Percentiles rank a stretch among this genome's conserved stretches.
These are phyloP conservation scores for Morone chrysops DNA, from an alignment of 2,113 vertebrate species.

Conservation along the genomic window DNA sequence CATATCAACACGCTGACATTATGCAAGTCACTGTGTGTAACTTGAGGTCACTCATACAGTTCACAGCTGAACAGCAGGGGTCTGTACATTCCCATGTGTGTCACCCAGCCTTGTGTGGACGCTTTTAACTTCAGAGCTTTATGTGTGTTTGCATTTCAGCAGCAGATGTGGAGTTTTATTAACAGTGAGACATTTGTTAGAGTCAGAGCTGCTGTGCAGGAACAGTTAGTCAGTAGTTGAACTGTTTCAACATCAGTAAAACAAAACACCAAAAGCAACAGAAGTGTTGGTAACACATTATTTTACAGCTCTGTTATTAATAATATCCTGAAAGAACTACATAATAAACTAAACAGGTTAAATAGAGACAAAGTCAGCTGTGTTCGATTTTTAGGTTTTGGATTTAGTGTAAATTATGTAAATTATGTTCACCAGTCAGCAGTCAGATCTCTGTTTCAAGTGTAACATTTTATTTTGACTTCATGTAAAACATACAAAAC, in stretches of 20 bases:
- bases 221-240: neutral
- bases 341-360: neutral
- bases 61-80: constrained; percentile 18
- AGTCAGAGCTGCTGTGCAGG: neutral
- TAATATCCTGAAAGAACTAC: neutral
- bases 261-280: neutral
- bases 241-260: neutral
- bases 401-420: neutral
- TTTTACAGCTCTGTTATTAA: neutral
- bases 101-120: neutral
- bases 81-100: constrained; percentile 9
- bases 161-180: constrained; percentile 19
- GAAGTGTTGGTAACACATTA: no score
- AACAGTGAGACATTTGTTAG: neutral
- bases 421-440: neutral
- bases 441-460: constrained; percentile 22
- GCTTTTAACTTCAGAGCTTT: constrained; percentile 8
- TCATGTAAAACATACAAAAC: constrained; percentile 40
- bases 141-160: constrained; percentile 31
- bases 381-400: neutral
- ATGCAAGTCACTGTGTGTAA: constrained; percentile 29
- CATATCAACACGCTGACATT: constrained; percentile 46
- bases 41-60: constrained; percentile 5
- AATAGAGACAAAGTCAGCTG: neutral
- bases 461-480: constrained; percentile 53